Evolutionary conservation across 1,140 invertebrate species (phyloP).

Genomic region (Ridgeia piscesae): DNA sequence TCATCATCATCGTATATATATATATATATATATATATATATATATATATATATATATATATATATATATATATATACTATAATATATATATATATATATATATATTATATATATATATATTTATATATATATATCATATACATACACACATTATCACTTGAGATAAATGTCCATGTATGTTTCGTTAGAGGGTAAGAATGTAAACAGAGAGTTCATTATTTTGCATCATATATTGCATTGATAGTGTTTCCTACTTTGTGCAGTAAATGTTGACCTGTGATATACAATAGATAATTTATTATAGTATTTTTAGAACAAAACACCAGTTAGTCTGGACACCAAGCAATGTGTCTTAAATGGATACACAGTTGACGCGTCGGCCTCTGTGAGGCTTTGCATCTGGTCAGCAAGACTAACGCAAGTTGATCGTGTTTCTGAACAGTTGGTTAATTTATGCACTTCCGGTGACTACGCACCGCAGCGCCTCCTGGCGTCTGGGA

Average conservation of each 20-base stretch:
- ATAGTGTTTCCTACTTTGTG: neutral
- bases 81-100: too few species aligned
- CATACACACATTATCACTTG: neutral
- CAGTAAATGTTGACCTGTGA: neutral
- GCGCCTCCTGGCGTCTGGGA: neutral
- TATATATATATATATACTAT: too few species aligned
- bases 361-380: neutral
- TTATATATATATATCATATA: too few species aligned
- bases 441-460: neutral
- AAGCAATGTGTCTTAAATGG: neutral
- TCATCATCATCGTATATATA: too few species aligned
- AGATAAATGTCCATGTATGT: neutral
- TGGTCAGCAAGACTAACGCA: neutral
- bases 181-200: neutral
- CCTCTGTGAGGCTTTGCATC: neutral
- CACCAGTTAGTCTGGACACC: neutral
- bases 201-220: neutral
- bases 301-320: neutral
- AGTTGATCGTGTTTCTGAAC: neutral
- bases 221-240: neutral
- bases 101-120: too few species aligned
- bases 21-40: too few species aligned
- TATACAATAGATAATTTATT: neutral
- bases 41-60: too few species aligned
- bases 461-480: neutral